Percentiles rank a stretch among this genome's conserved stretches.
These are phyloP conservation scores for Thalassoma bifasciatum DNA, from an alignment of 2,113 vertebrate genomes.

Conservation along the genomic window DNA sequence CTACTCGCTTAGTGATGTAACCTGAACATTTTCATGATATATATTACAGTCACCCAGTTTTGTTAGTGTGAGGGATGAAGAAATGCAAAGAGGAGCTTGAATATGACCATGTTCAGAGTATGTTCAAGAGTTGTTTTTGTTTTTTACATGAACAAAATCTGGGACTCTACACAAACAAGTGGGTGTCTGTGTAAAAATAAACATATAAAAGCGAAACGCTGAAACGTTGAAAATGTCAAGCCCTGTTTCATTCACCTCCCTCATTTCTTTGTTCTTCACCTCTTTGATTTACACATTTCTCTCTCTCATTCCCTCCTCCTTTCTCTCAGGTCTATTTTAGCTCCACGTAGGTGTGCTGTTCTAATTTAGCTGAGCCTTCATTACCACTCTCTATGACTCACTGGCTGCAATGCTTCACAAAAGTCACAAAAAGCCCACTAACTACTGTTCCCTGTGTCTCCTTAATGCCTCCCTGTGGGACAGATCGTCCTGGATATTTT, in stretches of 20 bases:
- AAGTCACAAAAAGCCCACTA: constrained; percentile 30
- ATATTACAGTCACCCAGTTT: too few species aligned
- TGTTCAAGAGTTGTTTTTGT: not conserved
- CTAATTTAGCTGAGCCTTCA: constrained; percentile 59
- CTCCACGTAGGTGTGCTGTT: constrained; percentile 61
- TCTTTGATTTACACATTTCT: constrained; percentile 4
- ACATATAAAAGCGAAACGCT: too few species aligned
- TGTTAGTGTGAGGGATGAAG: not conserved
- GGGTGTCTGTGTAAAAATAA: not conserved
- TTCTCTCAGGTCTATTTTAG: constrained; percentile 59
- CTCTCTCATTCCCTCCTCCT: constrained; percentile 23
- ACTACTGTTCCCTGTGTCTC: constrained; percentile 8
- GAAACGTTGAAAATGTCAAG: not conserved
- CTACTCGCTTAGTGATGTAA: not conserved
- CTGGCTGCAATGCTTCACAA: constrained; percentile 45
- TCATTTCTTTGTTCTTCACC: not conserved
- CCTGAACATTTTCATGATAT: not conserved
- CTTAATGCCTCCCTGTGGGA: not conserved
- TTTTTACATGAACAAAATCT: not conserved
- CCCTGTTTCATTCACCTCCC: not conserved
- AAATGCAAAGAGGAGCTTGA: not conserved
- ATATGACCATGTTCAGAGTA: not conserved
- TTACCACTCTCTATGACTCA: constrained; percentile 69
- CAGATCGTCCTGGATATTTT: not conserved
- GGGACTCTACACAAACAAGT: constrained; percentile 10